phyloP scores from a whole-genome alignment of 2,888 invertebrate species.

The Lasioglossum marginatum region DNA sequence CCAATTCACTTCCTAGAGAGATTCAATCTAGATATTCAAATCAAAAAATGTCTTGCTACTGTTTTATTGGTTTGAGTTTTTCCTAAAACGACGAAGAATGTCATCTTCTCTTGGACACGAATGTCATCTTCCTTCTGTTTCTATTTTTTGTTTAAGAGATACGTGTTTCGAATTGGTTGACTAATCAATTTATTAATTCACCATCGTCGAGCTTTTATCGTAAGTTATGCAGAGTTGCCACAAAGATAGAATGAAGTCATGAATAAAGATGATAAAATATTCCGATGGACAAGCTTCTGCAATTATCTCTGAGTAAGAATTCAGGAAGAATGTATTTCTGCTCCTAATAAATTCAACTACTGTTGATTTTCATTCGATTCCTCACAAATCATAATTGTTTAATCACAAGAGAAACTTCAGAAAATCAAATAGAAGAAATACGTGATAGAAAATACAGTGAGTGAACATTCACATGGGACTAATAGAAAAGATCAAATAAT shows the following conservation, averaged over 20 bases:
- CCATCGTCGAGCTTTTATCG: neutral
- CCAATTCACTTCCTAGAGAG: neutral
- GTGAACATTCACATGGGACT: neutral
- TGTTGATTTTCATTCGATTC: neutral
- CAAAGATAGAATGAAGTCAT: neutral
- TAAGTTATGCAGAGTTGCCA: neutral
- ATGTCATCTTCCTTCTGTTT: neutral
- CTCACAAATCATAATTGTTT: neutral
- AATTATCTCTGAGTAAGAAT: neutral
- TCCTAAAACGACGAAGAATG: neutral
- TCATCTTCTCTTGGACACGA: neutral
- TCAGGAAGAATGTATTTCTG: neutral
- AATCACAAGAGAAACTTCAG: neutral
- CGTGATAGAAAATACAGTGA: neutral
- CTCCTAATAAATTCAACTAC: neutral
- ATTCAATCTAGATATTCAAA: neutral
- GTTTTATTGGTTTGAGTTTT: neutral
- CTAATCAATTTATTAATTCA: neutral
- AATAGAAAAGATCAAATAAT: too few relatives aligned
- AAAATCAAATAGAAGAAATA: neutral
- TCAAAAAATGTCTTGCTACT: neutral
- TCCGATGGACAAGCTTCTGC: neutral
- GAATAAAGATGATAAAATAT: neutral
- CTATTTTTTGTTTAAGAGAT: neutral
- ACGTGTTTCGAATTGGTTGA: neutral